Conservation (phyloP, 2,888 invertebrate genomes). For the Hydraecia micacea region DNA sequence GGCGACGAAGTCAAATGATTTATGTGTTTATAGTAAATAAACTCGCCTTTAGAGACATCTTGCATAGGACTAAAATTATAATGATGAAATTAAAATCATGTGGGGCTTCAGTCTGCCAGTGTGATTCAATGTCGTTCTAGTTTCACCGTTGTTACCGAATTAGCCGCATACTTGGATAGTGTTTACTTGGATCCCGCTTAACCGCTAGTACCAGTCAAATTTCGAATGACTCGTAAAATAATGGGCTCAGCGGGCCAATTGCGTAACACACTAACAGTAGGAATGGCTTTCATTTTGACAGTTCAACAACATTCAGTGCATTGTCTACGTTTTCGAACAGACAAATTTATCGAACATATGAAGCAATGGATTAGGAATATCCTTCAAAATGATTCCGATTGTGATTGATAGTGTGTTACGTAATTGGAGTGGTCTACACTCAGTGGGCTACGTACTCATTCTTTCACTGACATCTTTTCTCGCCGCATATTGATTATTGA, state of each 20-base stretch:
- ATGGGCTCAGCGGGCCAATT: background rate
- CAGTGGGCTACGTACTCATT: background rate
- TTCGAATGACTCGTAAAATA: background rate
- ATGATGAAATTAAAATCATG: constrained; percentile 2
- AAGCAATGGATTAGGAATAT: background rate
- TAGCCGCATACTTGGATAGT: constrained; percentile 3
- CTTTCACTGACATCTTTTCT: background rate
- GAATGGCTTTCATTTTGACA: background rate
- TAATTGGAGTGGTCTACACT: background rate
- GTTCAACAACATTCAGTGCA: background rate
- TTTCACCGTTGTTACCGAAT: background rate
- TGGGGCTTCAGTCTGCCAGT: background rate
- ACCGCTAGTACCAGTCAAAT: background rate
- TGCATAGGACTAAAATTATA: background rate
- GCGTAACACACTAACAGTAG: background rate
- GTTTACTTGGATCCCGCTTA: constrained; percentile 3
- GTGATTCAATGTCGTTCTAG: background rate
- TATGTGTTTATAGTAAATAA: background rate
- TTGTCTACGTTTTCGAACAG: background rate
- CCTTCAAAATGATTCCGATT: no score
- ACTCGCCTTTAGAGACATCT: background rate
- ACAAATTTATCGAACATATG: background rate
- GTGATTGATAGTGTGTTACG: background rate
- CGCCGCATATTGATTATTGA: constrained; percentile 8
- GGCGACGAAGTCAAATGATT: background rate